Percentiles rank a stretch among this genome's conserved stretches.
phyloP scores from a whole-genome alignment of 2,797 vertebrate genomes.

The Acomys russatus region DNA sequence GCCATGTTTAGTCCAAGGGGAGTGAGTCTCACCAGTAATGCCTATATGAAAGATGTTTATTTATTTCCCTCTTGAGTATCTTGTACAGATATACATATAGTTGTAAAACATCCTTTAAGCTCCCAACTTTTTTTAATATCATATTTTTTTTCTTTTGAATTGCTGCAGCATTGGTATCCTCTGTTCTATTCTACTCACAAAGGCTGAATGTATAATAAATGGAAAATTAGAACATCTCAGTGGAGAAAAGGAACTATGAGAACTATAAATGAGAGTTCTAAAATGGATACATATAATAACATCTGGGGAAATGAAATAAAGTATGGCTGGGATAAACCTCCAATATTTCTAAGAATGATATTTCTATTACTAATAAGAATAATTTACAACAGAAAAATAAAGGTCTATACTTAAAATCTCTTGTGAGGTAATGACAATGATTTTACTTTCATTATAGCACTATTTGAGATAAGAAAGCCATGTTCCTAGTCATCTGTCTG shows the following conservation, averaged over 20 bases:
- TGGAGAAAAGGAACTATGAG: background rate
- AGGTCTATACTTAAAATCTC: background rate
- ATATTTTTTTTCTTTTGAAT: background rate
- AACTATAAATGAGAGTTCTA: background rate
- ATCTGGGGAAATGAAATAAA: background rate
- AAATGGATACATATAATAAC: background rate
- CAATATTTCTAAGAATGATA: background rate
- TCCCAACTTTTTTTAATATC: background rate
- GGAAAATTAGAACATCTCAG: background rate
- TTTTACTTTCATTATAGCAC: background rate
- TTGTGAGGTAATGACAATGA: background rate
- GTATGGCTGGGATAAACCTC: background rate
- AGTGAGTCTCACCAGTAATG: background rate
- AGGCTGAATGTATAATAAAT: background rate
- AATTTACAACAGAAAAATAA: background rate
- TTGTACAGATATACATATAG: background rate
- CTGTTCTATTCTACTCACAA: background rate
- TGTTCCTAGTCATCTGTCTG: background rate
- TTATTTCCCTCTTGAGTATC: background rate
- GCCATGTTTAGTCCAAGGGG: background rate
- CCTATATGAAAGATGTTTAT: background rate
- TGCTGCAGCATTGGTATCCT: background rate
- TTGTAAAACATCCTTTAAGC: background rate
- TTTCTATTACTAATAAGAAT: too few species aligned
- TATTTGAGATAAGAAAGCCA: background rate